phyloP scores from a whole-genome alignment of 2,797 vertebrate genomes.

The Gambusia yucatana region DNA sequence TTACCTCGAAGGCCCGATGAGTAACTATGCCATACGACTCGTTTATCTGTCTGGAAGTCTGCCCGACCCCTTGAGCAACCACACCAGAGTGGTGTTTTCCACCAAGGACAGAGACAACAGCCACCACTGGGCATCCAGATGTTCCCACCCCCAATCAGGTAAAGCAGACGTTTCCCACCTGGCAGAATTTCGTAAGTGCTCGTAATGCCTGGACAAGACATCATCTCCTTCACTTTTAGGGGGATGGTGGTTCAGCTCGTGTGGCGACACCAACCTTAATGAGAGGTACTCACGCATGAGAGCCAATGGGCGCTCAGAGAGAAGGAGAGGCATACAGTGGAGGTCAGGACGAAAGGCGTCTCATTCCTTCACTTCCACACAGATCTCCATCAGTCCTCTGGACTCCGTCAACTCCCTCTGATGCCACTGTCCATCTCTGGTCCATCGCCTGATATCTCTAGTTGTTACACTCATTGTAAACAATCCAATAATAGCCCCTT shows the following conservation, averaged over 20 bases:
- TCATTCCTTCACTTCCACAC: slow-evolving; percentile 84
- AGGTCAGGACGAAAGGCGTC: slow-evolving; percentile 78
- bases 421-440: slow-evolving; percentile 37
- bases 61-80: slow-evolving; percentile 78
- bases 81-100: slow-evolving; percentile 83
- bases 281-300: slow-evolving; percentile 83
- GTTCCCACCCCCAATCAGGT: slow-evolving; percentile 82
- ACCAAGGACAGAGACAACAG: slow-evolving; percentile 80
- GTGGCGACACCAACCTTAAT: slow-evolving; percentile 88
- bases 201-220: not conserved
- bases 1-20: slow-evolving; percentile 79
- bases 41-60: slow-evolving; percentile 76
- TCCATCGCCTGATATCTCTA: not conserved
- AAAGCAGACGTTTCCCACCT: slow-evolving; percentile 27
- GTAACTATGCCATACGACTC: slow-evolving; percentile 83
- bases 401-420: slow-evolving; percentile 22
- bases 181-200: not conserved
- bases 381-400: slow-evolving; percentile 83
- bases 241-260: slow-evolving; percentile 90
- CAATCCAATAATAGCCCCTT: slow-evolving; percentile 14
- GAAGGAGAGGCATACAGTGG: slow-evolving; percentile 84
- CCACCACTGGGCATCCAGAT: slow-evolving; percentile 62
- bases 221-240: slow-evolving; percentile 69
- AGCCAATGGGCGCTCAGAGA: slow-evolving; percentile 78
- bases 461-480: not conserved